Evolutionary conservation across 2,888 invertebrate species (phyloP), one percentile per base, ranked within the genome.

Genomic region (Drosophila sordidula): DNA sequence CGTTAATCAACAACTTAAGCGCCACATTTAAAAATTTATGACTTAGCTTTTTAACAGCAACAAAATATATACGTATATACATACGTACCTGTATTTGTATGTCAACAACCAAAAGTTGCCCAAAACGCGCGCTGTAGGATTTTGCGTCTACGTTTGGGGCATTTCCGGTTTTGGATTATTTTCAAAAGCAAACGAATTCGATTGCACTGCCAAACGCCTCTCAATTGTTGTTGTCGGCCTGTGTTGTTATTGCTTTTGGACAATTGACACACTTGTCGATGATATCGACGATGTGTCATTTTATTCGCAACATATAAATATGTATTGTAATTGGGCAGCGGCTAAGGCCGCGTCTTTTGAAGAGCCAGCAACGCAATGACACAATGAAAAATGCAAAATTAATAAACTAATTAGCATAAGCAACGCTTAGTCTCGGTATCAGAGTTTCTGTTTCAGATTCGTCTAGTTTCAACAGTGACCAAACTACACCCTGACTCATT

Each of bases 321-420:
- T 42, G 25, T 39, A 29, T 61, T 42, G 41, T 61, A 65, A 73
- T 78, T 72, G 71, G 70, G 61, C 69, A 55, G 66, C 18, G 47
- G 14, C 22, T 32, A 9, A 12, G 26, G 3, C 16, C 50, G 39
- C 11, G n/a, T 32, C 12, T 58, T 11, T 50, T 16, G 25, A 41
- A 26, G 44, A 18, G 14, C 9, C 47, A 41, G 32, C 34, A 50
- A 55, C 64, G 64, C 50, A 50, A 55, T 11, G 22, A 41, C 32
- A 39, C n/a, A 44, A 42, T 22, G 29, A 36, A 18, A 62, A 55
- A 66, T 51, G 47, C 42, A 64, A 69, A 75, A 69, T 69, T 77
- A 50, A 78, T 80, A 72, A 85, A 83, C 74, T 80, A 79, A 87
- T 87, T 89, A 83, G 74, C 87, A 82, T 83, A 87, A 73, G 62